Evolutionary conservation across 2,888 invertebrate genomes (phyloP).

Genomic region (Kuschelorhynchus macadamiae): DNA sequence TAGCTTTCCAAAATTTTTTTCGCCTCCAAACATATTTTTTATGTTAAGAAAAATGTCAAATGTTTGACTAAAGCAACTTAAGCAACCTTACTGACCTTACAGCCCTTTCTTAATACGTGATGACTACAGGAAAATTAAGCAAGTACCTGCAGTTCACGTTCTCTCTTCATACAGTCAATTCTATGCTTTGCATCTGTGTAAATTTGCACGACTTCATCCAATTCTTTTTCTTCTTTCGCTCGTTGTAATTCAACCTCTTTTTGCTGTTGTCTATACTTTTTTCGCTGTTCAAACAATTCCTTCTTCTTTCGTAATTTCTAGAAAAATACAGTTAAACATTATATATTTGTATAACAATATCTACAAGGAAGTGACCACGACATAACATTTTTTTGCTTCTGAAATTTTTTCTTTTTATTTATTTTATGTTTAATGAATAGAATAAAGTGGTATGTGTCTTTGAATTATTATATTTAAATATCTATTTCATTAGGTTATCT

Average conservation of each 20-base stretch:
- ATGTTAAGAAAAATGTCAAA: too few species aligned
- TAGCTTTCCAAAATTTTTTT: too few species aligned
- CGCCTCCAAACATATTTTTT: too few species aligned
- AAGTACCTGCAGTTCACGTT: slow-evolving; percentile 65
- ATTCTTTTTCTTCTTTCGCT: slow-evolving; percentile 68
- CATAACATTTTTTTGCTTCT: too few species aligned
- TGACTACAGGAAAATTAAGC: too few species aligned
- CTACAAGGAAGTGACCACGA: too few species aligned
- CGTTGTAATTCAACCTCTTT: slow-evolving; percentile 60
- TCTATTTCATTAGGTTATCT: too few species aligned
- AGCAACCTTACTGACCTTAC: too few species aligned
- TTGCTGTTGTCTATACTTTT: slow-evolving; percentile 16
- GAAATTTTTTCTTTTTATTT: too few species aligned
- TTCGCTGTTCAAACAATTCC: slow-evolving; percentile 34
- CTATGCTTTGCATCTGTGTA: slow-evolving; percentile 68
- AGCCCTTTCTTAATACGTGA: too few species aligned
- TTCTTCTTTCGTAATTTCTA: slow-evolving; percentile 49
- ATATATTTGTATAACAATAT: not conserved
- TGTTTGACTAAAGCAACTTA: too few species aligned
- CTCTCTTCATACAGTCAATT: slow-evolving; percentile 67
- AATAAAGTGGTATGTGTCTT: not conserved
- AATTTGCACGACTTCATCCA: slow-evolving; percentile 68
- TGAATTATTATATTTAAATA: too few species aligned
- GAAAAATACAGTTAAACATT: slow-evolving; percentile 22
- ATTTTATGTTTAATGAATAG: not conserved